Evolutionary conservation across 2,797 vertebrate species (phyloP).

Genomic region (Meda fulgida): DNA sequence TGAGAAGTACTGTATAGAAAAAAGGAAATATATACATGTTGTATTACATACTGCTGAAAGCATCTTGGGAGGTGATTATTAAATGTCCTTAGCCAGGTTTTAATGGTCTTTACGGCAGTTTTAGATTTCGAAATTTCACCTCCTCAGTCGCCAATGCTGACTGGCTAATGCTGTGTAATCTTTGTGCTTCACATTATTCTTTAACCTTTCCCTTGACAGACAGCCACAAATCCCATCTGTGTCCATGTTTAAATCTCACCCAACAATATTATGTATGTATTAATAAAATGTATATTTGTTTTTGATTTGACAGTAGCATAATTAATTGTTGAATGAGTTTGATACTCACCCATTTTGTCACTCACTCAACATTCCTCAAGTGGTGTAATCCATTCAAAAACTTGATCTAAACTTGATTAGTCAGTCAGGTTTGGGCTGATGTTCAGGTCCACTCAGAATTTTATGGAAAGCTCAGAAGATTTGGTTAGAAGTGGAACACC

Average conservation of each 20-base stretch:
- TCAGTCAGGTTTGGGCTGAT: not conserved
- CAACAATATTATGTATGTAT: not conserved
- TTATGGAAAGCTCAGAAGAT: not conserved
- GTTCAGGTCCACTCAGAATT: not conserved
- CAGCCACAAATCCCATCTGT: not conserved
- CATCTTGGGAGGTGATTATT: not conserved
- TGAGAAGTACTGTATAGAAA: not conserved
- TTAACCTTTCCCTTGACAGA: slow-evolving; percentile 24
- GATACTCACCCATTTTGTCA: not conserved
- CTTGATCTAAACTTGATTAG: no score
- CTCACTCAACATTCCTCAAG: not conserved
- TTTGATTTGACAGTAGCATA: not conserved
- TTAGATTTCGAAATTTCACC: not conserved
- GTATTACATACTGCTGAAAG: not conserved
- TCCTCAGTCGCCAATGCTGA: not conserved
- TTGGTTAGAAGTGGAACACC: not conserved
- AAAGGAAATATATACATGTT: not conserved
- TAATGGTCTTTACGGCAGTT: not conserved
- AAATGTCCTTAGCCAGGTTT: not conserved
- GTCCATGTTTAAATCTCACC: not conserved
- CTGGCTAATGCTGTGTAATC: slow-evolving; percentile 34
- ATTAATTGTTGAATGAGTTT: slow-evolving; percentile 2
- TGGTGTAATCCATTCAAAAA: not conserved
- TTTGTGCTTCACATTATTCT: slow-evolving; percentile 43
- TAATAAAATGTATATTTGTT: not conserved